These are phyloP conservation scores for Oikopleura vanhoeffeni DNA, from an alignment of 23 tunicate species.

Conservation along the genomic window DNA sequence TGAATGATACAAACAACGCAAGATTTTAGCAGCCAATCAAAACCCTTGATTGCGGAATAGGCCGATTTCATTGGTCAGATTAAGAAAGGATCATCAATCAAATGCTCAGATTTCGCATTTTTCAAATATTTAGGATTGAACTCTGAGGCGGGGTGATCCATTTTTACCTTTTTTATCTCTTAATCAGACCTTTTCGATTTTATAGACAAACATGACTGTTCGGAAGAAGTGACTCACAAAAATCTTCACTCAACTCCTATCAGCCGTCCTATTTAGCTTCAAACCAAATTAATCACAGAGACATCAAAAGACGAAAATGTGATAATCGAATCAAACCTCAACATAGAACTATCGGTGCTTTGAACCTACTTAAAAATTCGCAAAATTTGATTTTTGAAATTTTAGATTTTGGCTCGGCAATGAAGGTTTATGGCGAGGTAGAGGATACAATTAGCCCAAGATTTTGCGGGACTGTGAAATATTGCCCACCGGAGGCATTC, in stretches of 20 bases:
- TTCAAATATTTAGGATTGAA: no score
- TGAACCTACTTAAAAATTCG: neutral
- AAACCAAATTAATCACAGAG: neutral
- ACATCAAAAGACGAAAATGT: constrained; percentile 2
- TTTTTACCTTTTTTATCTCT: no score
- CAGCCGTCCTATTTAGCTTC: neutral
- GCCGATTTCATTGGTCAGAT: no score
- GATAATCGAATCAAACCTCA: neutral
- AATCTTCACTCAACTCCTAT: neutral
- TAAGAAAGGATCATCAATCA: no score
- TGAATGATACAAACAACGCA: no score
- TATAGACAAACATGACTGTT: neutral
- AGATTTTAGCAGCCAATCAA: no score
- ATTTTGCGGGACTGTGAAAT: constrained; percentile 1
- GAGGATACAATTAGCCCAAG: neutral
- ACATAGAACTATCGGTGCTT: neutral
- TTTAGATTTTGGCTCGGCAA: constrained; percentile 11
- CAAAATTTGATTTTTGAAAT: no score
- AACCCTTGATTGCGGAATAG: no score
- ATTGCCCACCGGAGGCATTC: neutral
- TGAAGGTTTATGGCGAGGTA: constrained; percentile 8
- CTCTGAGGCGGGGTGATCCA: no score
- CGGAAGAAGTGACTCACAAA: neutral
- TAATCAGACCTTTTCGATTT: neutral
- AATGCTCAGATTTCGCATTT: no score